Conservation (phyloP, 1,140 invertebrate genomes). For the Megalopta genalis region DNA sequence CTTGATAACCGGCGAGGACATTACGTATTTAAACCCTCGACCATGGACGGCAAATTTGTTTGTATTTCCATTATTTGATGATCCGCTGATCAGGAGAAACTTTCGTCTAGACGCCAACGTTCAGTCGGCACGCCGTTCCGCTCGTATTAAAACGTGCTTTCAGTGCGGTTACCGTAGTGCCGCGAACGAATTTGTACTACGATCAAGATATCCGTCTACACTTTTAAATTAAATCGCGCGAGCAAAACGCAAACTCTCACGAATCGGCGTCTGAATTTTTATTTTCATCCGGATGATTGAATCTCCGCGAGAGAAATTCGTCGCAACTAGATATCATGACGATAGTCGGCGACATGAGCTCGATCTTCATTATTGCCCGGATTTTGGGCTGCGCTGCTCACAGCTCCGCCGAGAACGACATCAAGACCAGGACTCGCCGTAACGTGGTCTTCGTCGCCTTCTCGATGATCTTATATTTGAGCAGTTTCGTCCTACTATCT, state of each 20-base stretch:
- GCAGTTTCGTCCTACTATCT: not conserved
- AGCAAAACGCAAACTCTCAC: too few species aligned
- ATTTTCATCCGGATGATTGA: not conserved
- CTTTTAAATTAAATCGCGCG: too few species aligned
- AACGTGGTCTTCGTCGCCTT: slow-evolving; percentile 40
- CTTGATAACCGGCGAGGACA: not conserved
- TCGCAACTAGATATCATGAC: slow-evolving; percentile 22
- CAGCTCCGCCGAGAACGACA: slow-evolving; percentile 31
- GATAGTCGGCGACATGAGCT: slow-evolving; percentile 37
- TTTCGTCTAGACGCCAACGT: not conserved
- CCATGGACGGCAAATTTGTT: not conserved
- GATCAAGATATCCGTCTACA: too few species aligned
- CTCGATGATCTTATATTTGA: slow-evolving; percentile 21
- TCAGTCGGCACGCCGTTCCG: not conserved
- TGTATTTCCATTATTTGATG: not conserved
- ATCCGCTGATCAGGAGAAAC: not conserved
- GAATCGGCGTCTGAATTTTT: not conserved
- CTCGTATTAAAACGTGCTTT: not conserved
- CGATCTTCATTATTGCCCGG: slow-evolving; percentile 40
- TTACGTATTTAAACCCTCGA: slow-evolving; percentile 4
- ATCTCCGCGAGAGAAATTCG: not conserved
- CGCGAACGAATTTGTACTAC: too few species aligned
- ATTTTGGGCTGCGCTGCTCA: slow-evolving; percentile 53
- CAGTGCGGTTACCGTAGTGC: too few species aligned
- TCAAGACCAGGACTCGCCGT: slow-evolving; percentile 38